Percentiles rank a stretch among this genome's conserved stretches.
These are phyloP conservation scores for Drosophila micromelanica DNA, from an alignment of 1,140 invertebrate genomes.

Conservation along the genomic window DNA sequence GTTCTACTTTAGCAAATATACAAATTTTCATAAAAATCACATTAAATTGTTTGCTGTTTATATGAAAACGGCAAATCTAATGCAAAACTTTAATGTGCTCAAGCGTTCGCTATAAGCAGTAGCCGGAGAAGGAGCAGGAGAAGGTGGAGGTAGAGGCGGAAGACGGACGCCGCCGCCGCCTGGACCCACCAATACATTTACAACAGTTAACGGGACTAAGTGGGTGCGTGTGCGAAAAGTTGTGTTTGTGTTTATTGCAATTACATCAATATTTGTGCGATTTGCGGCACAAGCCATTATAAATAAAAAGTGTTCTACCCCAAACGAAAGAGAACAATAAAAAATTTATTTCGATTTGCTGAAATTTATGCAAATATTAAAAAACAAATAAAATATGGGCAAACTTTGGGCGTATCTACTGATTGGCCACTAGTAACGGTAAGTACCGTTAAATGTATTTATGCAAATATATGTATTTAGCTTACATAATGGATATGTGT, in stretches of 20 bases:
- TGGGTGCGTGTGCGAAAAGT: conserved; percentile 55
- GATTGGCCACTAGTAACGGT: conserved; percentile 4
- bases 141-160: conserved; percentile 1
- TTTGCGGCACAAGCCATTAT: conserved; percentile 21
- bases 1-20: conserved; percentile 74
- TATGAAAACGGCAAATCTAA: conserved; percentile 84
- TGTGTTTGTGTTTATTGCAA: conserved; percentile 47
- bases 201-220: conserved; percentile 25
- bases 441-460: conserved; percentile 10
- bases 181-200: conserved; percentile 44
- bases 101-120: conserved; percentile 78
- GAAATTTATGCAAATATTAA: conserved; percentile 1
- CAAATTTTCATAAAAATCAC: conserved; percentile 83
- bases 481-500: conserved; percentile 43
- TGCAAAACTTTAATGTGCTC: conserved; percentile 81
- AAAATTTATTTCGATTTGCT: neutral
- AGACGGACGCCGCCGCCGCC: conserved; percentile 24
- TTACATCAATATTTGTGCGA: conserved; percentile 41
- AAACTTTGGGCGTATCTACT: conserved; percentile 1
- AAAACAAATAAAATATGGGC: conserved; percentile 1
- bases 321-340: neutral
- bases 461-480: conserved; percentile 2
- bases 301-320: conserved; percentile 30
- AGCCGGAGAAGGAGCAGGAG: conserved; percentile 31
- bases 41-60: conserved; percentile 84